These are phyloP conservation scores for Hyperoplus lanceolatus DNA, from an alignment of 2,797 vertebrate genomes.

Conservation along the genomic window DNA sequence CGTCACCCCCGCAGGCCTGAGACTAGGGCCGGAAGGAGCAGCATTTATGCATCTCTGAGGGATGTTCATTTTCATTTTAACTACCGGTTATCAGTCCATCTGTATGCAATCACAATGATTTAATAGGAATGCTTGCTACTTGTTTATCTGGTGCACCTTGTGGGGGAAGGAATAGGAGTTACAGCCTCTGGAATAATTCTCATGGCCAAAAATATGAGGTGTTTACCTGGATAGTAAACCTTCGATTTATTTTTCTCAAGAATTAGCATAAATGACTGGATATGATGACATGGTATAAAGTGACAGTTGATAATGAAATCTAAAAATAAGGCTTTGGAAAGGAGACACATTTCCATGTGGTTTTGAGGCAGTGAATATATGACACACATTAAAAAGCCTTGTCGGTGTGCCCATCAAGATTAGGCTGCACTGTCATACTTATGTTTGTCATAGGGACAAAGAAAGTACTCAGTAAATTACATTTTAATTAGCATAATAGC, in stretches of 20 bases:
- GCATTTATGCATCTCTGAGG: slow-evolving; percentile 39
- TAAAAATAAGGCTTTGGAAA: background rate
- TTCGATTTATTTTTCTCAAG: background rate
- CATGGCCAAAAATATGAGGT: background rate
- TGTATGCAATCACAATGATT: slow-evolving; percentile 43
- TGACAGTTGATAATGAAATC: background rate
- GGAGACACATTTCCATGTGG: background rate
- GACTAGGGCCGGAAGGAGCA: slow-evolving; percentile 28
- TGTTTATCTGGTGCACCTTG: slow-evolving; percentile 37
- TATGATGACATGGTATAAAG: slow-evolving; percentile 1
- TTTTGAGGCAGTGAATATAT: background rate
- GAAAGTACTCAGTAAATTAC: background rate
- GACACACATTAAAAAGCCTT: background rate
- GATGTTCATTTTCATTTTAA: slow-evolving; percentile 50
- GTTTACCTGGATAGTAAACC: slow-evolving; percentile 15
- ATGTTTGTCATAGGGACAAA: background rate
- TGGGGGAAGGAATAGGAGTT: slow-evolving; percentile 14
- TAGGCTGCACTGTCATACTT: background rate
- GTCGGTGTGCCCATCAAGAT: background rate
- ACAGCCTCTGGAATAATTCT: slow-evolving; percentile 15
- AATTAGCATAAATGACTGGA: background rate
- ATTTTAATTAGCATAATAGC: too few species aligned
- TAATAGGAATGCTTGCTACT: slow-evolving; percentile 30
- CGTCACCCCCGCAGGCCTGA: slow-evolving; percentile 53
- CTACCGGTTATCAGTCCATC: slow-evolving; percentile 46